phyloP scores from a whole-genome alignment of 37 sponge, comb jelly and placozoan genomes.

The Sycon ciliatum region DNA sequence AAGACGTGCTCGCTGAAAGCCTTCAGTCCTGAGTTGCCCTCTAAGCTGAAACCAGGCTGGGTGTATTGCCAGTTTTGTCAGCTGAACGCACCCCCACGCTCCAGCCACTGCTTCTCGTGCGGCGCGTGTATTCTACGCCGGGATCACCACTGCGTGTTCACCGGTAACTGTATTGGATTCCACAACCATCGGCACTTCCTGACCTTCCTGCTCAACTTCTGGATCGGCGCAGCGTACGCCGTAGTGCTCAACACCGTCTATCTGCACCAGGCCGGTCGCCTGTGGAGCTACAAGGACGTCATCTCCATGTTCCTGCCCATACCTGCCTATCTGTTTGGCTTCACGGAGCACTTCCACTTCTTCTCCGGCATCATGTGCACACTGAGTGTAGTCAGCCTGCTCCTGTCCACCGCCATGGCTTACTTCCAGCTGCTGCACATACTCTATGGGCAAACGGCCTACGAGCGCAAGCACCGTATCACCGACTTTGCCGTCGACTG shows the following conservation, averaged over 20 bases:
- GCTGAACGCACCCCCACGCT: conserved; percentile 48
- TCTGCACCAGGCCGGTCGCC: conserved; percentile 15
- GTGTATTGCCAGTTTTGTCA: conserved; percentile 59
- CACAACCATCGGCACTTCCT: conserved; percentile 76
- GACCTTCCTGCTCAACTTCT: conserved; percentile 46
- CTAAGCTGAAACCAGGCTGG: conserved; percentile 44
- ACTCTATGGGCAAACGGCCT: conserved; percentile 53
- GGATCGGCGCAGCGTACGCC: conserved; percentile 30
- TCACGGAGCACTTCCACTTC: conserved; percentile 32
- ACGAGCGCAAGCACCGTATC: conserved; percentile 26
- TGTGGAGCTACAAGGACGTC: conserved; percentile 33
- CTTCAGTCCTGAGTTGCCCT: too few species aligned
- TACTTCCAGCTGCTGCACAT: conserved; percentile 28
- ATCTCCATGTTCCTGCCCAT: conserved; percentile 53
- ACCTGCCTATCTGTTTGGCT: conserved; percentile 40
- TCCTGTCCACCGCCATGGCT: conserved; percentile 31
- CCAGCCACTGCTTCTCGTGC: conserved; percentile 66
- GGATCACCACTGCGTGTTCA: conserved; percentile 81
- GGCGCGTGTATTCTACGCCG: conserved; percentile 53
- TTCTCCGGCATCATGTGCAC: conserved; percentile 38
- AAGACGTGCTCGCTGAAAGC: too few species aligned
- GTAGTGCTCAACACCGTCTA: conserved; percentile 34
- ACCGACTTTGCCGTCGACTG: conserved; percentile 21
- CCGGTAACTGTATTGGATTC: conserved; percentile 63
- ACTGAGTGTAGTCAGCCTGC: conserved; percentile 22